phyloP scores from a whole-genome alignment of 2,113 vertebrate genomes.

The Pangasianodon gigas region DNA sequence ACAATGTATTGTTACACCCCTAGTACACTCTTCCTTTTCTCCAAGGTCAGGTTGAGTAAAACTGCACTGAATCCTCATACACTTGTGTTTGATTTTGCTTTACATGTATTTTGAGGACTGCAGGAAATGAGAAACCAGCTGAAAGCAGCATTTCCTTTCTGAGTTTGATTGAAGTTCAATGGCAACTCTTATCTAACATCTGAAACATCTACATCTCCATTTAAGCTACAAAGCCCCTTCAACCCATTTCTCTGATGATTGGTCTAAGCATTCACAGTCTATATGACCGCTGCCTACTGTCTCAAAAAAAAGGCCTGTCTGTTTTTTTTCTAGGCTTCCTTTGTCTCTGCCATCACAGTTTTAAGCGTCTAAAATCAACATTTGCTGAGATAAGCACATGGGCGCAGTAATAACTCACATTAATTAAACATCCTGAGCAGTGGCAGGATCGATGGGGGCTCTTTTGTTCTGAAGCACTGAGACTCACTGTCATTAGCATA shows the following conservation, averaged over 20 bases:
- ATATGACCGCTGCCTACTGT: background rate
- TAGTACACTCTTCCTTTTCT: background rate
- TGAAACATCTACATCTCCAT: background rate
- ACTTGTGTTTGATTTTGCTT: background rate
- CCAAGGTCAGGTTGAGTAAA: constrained; percentile 10
- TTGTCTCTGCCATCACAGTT: constrained; percentile 37
- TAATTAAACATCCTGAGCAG: constrained; percentile 59
- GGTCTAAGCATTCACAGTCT: background rate
- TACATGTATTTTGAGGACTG: background rate
- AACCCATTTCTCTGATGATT: background rate
- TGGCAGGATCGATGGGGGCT: constrained; percentile 45
- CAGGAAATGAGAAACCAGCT: background rate
- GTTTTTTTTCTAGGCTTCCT: background rate
- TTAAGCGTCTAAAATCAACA: constrained; percentile 57
- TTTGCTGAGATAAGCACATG: constrained; percentile 56
- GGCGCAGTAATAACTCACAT: constrained; percentile 58
- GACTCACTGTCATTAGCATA: constrained; percentile 65
- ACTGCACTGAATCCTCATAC: background rate
- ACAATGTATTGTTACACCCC: background rate
- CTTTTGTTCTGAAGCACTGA: constrained; percentile 50
- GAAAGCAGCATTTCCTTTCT: background rate
- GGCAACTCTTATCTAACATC: background rate
- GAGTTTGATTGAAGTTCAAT: background rate
- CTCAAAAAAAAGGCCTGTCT: background rate
- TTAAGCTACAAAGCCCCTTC: background rate